Evolutionary conservation across 2,888 invertebrate genomes (phyloP), one percentile per base, ranked within the genome.

Genomic region (Meandrusa payeni): DNA sequence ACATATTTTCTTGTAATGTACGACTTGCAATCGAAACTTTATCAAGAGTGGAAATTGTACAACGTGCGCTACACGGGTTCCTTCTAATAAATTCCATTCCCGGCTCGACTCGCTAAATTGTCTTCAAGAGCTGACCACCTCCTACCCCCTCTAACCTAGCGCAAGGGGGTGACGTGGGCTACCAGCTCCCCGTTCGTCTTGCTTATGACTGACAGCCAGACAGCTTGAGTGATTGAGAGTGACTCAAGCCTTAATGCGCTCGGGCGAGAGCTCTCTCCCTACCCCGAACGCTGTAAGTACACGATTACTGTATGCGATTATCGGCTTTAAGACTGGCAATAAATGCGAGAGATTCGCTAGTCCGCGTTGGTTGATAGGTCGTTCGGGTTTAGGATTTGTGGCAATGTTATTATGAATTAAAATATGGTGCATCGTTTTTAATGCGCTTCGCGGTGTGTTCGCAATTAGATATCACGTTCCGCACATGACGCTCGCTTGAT

Each of bases 161-260:
- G 54, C 34, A 48, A 22, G 46, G 55, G 71, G 55, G 61, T 59
- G 59, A 61, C 57, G 60, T 40, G 75, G 77, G 77, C 74, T 69
- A 75, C 75, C 72, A 74, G 70, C 76, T 74, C 76, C 85, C 81
- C 80, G 80, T 83, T 78, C 80, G 83, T 82, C 83, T 85, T 85
- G 82, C 83, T 85, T 86, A 86, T 87, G 87, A 87, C 72, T 83
- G 85, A 86, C 83, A 77, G 78, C 76, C 64, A 78, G 85, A 85
- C 85, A 85, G 82, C 71, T 81, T 81, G 83, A 86, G 85, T 86
- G 85, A 86, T 86, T 83, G 85, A 85, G 85, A 86, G 79, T 86
- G 86, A 86, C 85, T 85, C 75, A 75, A 75, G 80, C 77, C 83
- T 83, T 85, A 85, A 85, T 85, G 83, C 81, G 80, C 80, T 70